phyloP scores from a whole-genome alignment of 1,140 invertebrate genomes.

The Danaus melanippus region DNA sequence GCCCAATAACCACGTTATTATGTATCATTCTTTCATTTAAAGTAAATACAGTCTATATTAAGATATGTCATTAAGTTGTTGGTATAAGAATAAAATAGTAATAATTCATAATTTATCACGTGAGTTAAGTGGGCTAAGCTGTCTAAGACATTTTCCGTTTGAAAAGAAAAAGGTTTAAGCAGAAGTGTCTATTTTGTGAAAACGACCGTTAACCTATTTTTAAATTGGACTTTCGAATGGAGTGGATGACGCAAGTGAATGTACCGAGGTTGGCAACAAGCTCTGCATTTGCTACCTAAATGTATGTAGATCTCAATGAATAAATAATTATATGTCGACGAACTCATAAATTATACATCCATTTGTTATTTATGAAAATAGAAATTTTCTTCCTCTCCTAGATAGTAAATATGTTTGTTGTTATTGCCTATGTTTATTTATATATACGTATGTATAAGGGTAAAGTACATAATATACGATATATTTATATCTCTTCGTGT shows the following conservation, averaged over 20 bases:
- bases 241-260: slow-evolving; percentile 50
- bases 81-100: no score
- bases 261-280: slow-evolving; percentile 42
- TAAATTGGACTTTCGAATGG: slow-evolving; percentile 56
- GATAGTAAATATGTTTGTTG: no score
- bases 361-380: no score
- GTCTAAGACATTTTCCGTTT: slow-evolving; percentile 2
- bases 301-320: slow-evolving; percentile 18
- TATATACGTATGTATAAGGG: no score
- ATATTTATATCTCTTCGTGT: no score
- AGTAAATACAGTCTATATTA: no score
- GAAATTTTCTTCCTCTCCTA: no score
- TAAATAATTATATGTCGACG: slow-evolving; percentile 14
- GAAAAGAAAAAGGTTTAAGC: slow-evolving; percentile 35
- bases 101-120: no score
- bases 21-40: neutral
- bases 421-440: no score
- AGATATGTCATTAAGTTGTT: no score
- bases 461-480: no score
- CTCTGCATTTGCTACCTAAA: slow-evolving; percentile 21
- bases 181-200: slow-evolving; percentile 47
- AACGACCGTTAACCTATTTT: slow-evolving; percentile 58
- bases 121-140: no score
- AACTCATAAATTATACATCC: neutral
- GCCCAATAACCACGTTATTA: neutral